phyloP scores from a whole-genome alignment of 2,113 vertebrate genomes.

The Rissa tridactyla region DNA sequence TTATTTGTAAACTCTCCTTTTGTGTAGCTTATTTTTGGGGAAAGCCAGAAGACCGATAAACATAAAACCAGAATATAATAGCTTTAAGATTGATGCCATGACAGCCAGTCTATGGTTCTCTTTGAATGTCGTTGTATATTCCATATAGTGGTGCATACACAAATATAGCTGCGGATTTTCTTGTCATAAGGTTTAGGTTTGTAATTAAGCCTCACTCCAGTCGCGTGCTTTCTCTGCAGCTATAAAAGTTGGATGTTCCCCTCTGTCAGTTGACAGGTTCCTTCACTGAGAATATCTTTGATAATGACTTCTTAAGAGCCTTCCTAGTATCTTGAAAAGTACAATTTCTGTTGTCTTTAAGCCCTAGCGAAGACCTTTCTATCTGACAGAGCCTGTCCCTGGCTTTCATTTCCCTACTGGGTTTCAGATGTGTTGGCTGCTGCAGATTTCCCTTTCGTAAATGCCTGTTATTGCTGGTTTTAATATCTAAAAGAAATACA shows the following conservation, averaged over 20 bases:
- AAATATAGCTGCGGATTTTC: background rate
- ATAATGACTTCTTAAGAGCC: background rate
- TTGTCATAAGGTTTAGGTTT: background rate
- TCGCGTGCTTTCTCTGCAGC: background rate
- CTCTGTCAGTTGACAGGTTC: background rate
- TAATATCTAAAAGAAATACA: background rate
- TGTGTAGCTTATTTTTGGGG: background rate
- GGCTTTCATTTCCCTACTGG: background rate
- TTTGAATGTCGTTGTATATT: background rate
- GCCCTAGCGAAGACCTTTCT: background rate
- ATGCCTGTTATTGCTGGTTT: background rate
- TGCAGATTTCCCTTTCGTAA: background rate
- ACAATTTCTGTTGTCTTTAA: background rate
- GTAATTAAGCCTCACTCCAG: background rate
- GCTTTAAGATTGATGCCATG: background rate
- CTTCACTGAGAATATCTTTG: background rate
- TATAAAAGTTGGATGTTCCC: background rate
- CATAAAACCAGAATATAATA: background rate
- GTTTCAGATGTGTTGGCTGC: background rate
- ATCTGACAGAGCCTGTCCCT: background rate
- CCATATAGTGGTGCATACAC: background rate
- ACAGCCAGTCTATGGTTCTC: background rate
- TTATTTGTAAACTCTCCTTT: background rate
- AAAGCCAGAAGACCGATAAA: background rate
- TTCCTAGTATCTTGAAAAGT: background rate